Evolutionary conservation across 92 coral and sea anemone genomes (phyloP).

Genomic region (Porites evermanni): DNA sequence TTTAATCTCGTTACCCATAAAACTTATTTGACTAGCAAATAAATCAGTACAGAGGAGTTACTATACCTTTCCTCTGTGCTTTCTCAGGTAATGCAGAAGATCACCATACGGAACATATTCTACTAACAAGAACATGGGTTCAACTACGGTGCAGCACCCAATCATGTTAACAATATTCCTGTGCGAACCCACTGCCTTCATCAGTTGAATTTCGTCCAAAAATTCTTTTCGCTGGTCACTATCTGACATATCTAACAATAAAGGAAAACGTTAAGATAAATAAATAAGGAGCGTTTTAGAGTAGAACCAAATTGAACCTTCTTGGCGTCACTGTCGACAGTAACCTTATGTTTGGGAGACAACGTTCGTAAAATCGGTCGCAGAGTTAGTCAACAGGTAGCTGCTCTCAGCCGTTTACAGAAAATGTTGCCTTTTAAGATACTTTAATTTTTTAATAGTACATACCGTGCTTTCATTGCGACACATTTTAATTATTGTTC

Average conservation of each 20-base stretch:
- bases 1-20: too few species aligned
- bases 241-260: constrained; percentile 45
- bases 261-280: neutral
- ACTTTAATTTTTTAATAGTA: too few species aligned
- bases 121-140: constrained; percentile 84
- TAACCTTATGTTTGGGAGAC: too few species aligned
- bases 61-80: constrained; percentile 78
- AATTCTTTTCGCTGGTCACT: constrained; percentile 82
- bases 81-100: constrained; percentile 79
- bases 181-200: constrained; percentile 88
- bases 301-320: neutral
- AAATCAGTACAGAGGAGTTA: neutral
- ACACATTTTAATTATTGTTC: too few species aligned
- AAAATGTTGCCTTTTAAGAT: too few species aligned
- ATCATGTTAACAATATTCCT: constrained; percentile 86
- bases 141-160: constrained; percentile 84
- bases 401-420: too few species aligned
- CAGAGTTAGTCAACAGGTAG: too few species aligned
- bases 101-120: constrained; percentile 82
- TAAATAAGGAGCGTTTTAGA: neutral
- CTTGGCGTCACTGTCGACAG: too few species aligned
- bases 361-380: too few species aligned
- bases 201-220: constrained; percentile 82
- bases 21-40: too few species aligned
- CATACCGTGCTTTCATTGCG: too few species aligned